Evolutionary conservation across 1,140 invertebrate species (phyloP), one percentile per base, ranked within the genome.

Genomic region (Ericerus pela): DNA sequence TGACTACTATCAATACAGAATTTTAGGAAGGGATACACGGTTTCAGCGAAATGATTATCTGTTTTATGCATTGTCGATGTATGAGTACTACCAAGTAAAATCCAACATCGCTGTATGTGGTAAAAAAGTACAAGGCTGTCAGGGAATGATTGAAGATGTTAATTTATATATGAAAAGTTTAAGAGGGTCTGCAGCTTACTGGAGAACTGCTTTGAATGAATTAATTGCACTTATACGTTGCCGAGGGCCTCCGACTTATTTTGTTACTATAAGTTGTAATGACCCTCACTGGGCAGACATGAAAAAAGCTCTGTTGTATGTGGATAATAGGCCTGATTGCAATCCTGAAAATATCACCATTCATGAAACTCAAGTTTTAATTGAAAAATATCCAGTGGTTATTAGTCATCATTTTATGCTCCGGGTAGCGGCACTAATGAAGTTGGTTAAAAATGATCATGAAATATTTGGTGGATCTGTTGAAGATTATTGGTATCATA

Each of bases 81-180:
- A n/a, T n/a, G 64, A 69, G 59, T 67, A 63, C 55, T 66, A 64
- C 65, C 57, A 64, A 59, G 58, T 63, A 16, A 62, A 66, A 61
- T 55, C 51, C 36, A 68, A 58, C 29, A 65, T 67, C 33, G 11
- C 61, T 33, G 63, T 58, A 27, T 65, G 59, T 47, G 56, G 54
- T 4, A 33, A 33, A n/a, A 33, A 33, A 33, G n/a, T n/a, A 10
- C 37, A n/a, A 41, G n/a, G n/a, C n/a, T n/a, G n/a, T n/a, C n/a
- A 41, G 5, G 51, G 24, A 28, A 26, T 26, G 28, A n/a, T 5
- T 12, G 51, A 28, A 37, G 51, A 33, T n/a, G 31, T 65, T 0
- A 59, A 62, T 57, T 61, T 62, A 33, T 65, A 64, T 53, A 51
- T 60, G 36, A 66, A 61, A 54, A 65, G 62, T 58, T 43, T 66